Conservation (phyloP, 2,113 vertebrate genomes). For the Alethe castanea region DNA sequence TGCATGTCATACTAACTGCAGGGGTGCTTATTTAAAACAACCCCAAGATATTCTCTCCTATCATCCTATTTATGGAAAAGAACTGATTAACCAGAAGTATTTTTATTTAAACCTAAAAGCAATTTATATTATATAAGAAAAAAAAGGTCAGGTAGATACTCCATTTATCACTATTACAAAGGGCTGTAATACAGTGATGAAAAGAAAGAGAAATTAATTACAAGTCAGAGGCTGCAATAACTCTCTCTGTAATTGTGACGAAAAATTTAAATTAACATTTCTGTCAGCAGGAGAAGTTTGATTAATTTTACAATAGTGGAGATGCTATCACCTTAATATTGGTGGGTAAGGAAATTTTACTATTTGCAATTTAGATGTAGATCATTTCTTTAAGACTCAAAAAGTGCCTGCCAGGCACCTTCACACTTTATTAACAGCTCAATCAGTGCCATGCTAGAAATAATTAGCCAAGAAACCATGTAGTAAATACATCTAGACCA, state of each 20-base stretch:
- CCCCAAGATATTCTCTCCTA: not conserved
- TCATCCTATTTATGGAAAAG: constrained; percentile 65
- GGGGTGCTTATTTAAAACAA: not conserved
- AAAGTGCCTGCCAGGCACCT: constrained; percentile 77
- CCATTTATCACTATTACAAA: constrained; percentile 81
- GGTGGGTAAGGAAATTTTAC: constrained; percentile 70
- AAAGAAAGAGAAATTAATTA: constrained; percentile 86
- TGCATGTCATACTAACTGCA: constrained; percentile 9
- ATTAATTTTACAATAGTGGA: constrained; percentile 84
- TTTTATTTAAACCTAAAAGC: constrained; percentile 63
- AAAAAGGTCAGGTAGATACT: constrained; percentile 70
- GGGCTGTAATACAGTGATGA: constrained; percentile 69
- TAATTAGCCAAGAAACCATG: constrained; percentile 71
- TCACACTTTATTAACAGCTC: constrained; percentile 88
- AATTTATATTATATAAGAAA: constrained; percentile 67
- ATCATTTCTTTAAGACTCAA: constrained; percentile 72
- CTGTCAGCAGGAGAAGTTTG: constrained; percentile 79
- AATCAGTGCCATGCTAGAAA: constrained; percentile 75
- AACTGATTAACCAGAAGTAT: constrained; percentile 61
- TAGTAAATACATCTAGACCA: constrained; percentile 65
- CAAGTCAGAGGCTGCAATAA: constrained; percentile 78
- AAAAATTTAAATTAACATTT: constrained; percentile 86
- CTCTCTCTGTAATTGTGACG: constrained; percentile 79
- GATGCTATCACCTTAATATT: constrained; percentile 75
- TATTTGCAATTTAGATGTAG: constrained; percentile 79